phyloP scores from a whole-genome alignment of 2,113 vertebrate species.

The Elgaria multicarinata region DNA sequence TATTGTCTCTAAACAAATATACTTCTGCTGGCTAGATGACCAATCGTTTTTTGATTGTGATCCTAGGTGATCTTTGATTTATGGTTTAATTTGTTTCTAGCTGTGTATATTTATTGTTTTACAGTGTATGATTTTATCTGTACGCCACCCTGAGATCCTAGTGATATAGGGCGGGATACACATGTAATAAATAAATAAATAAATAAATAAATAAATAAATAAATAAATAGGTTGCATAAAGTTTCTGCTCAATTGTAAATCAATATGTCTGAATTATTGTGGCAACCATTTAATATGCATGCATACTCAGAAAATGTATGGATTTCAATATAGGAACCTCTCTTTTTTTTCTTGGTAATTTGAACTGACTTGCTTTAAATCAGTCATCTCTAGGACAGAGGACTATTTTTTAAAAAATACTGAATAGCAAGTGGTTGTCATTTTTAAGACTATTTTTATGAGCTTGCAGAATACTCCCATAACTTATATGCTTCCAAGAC shows the following conservation, averaged over 20 bases:
- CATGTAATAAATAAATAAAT: too few relatives aligned
- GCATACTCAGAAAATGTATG: background rate
- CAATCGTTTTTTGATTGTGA: background rate
- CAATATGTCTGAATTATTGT: background rate
- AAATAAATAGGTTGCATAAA: background rate
- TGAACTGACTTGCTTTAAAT: background rate
- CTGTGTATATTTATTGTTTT: too few relatives aligned
- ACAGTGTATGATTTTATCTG: too few relatives aligned
- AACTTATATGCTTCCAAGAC: background rate
- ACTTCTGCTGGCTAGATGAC: background rate
- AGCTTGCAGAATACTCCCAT: background rate
- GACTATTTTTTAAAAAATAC: slow-evolving; percentile 7
- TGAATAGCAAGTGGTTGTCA: background rate
- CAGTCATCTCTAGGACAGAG: background rate
- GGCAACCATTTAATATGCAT: background rate
- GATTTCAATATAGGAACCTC: background rate
- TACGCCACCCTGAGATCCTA: too few relatives aligned
- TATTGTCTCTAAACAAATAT: background rate
- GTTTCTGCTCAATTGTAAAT: background rate
- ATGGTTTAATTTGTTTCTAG: too few relatives aligned
- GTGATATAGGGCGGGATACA: too few relatives aligned
- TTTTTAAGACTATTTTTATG: slow-evolving; percentile 33
- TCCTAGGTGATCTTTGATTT: too few relatives aligned
- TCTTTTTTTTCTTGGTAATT: background rate
- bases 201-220: too few relatives aligned